Evolutionary conservation across 2,888 invertebrate species (phyloP), one percentile per base, ranked within the genome.

Genomic region (Sphaerolaimus hirsutus): DNA sequence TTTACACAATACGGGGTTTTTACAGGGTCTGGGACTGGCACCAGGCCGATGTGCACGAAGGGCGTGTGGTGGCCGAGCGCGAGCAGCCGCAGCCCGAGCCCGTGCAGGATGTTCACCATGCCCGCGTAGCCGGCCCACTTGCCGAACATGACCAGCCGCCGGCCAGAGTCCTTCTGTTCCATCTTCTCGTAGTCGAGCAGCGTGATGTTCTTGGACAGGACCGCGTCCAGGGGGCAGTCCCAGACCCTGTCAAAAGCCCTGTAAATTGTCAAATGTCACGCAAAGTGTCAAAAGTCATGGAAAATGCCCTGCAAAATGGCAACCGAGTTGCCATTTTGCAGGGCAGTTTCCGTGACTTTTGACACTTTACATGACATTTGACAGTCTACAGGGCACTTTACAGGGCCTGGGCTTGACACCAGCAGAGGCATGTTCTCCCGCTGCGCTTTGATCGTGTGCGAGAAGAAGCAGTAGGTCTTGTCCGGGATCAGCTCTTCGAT

Each of bases 361-460:
- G n/a, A n/a, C n/a, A n/a, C n/a, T n/a, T n/a, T n/a, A n/a, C n/a
- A n/a, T n/a, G n/a, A n/a, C n/a, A n/a, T n/a, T n/a, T n/a, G n/a
- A n/a, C n/a, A n/a, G n/a, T n/a, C n/a, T n/a, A n/a, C n/a, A n/a
- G n/a, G n/a, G n/a, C n/a, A n/a, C n/a, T n/a, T n/a, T n/a, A n/a
- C n/a, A n/a, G n/a, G n/a, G n/a, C n/a, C n/a, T n/a, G n/a, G n/a
- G n/a, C n/a, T n/a, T n/a, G n/a, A n/a, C n/a, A n/a, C 97, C 53
- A 99, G 66, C 56, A 99, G 72, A 0, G 86, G 78, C 93, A 99
- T 93, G 64, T 99, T 99, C 37, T 78, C 78, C 61, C 89, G 87
- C 66, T 99, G 97, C 0, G 91, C 97, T 67, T 99, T 99, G 57
- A 97, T 99, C 0, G 93, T 97, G 65, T 99, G 97, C 0, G 93